Base-by-base conservation (phyloP, 2,888 invertebrate species). In the Amiota communis region DNA sequence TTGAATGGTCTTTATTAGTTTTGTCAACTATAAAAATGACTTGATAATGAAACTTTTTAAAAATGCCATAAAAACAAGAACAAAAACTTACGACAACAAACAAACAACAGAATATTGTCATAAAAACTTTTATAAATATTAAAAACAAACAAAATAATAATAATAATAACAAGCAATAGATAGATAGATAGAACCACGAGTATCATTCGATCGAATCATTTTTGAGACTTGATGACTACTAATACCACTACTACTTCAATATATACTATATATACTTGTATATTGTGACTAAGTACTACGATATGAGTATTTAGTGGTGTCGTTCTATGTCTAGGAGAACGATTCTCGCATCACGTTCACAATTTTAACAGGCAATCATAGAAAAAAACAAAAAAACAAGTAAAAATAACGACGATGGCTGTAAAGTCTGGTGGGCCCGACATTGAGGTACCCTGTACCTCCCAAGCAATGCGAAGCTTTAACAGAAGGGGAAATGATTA, bases 71-170 rank as follows among this genome's bases (percentile, higher is more conserved):
- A 63, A 23, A 63, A 63, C 11, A 13, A 63, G 13, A 63, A 20
- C 20, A 61, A 61, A 36, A 46, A 63, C 63, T 36, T 36, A 36
- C 36, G 11, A 63, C 3, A 36, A 46, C 17, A 36, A 63, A 63
- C 23, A 46, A 36, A 36, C 6, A 36, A 36, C 36, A 36, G 36
- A 63, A 23, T 46, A 36, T 8, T 15, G 15, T 17, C 59, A 17
- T 17, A 13, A 17, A 13, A 23, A 63, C 12, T 23, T 20, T n/a
- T 68, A 53, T 53, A 68, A 68, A 68, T 68, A 68, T 68, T 68
- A 53, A 17, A 53, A 65, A 65, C 51, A 53, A 53, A 68, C 46
- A 61, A 59, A 13, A 59, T 59, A 59, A 17, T 23, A 23, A 23
- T 3, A 23, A 23, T 48, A 48, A 65, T 48, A 59, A 59, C 15